A percentile compares a stretch with the other conserved stretches of the same genome.
These are phyloP conservation scores for Thymelicus acteon DNA, from an alignment of 2,888 invertebrate species.

Conservation along the genomic window DNA sequence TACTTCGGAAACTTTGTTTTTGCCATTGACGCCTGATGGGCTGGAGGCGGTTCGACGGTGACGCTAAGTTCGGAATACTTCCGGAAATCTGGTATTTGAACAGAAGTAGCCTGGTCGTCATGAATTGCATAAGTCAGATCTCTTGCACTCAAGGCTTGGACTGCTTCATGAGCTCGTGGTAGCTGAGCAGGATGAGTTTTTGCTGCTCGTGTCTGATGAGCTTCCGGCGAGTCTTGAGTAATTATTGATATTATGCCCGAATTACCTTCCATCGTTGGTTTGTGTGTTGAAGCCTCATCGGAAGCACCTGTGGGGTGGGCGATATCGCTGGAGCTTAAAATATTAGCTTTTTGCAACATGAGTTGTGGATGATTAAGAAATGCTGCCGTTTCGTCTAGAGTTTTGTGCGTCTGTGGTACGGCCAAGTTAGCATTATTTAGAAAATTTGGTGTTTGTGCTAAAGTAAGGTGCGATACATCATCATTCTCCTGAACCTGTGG, in stretches of 20 bases:
- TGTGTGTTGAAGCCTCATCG: neutral
- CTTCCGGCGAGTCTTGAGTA: neutral
- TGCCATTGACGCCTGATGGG: constrained; percentile 2
- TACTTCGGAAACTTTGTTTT: neutral
- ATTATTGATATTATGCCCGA: neutral
- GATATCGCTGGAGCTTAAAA: neutral
- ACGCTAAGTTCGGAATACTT: constrained; percentile 4
- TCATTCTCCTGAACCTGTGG: neutral
- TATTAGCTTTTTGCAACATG: neutral
- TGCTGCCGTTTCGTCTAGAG: neutral
- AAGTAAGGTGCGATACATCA: neutral
- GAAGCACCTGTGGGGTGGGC: neutral
- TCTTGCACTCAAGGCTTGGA: neutral
- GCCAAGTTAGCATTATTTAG: neutral
- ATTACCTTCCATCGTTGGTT: neutral
- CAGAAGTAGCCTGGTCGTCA: neutral
- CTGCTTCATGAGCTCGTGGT: neutral
- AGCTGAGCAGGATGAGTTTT: neutral
- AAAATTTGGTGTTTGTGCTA: neutral
- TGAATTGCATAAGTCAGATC: neutral
- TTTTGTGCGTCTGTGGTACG: neutral
- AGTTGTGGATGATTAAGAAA: neutral
- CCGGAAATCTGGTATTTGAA: neutral
- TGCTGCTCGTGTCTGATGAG: neutral
- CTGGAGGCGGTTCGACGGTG: neutral